Evolutionary conservation across 2,113 vertebrate species (phyloP).

Genomic region (Ictidomys tridecemlineatus): DNA sequence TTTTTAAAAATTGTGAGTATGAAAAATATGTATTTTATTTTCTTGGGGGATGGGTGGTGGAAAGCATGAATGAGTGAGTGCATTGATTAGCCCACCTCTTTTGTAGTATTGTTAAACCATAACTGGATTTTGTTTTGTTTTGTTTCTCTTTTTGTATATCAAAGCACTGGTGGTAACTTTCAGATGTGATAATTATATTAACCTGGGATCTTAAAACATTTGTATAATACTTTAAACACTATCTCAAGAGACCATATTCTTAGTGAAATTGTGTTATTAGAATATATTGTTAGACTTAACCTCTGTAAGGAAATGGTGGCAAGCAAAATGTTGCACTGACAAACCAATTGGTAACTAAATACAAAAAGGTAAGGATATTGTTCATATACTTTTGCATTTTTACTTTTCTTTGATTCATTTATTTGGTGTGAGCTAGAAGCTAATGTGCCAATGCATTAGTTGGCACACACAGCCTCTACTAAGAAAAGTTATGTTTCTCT

Average conservation of each 20-base stretch:
- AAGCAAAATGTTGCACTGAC: neutral
- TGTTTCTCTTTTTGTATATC: neutral
- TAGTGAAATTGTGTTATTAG: constrained; percentile 29
- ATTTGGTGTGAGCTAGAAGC: neutral
- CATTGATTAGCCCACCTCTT: constrained; percentile 42
- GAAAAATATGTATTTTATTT: constrained; percentile 55
- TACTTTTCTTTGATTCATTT: constrained; percentile 36
- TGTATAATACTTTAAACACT: constrained; percentile 21
- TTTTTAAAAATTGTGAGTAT: constrained; percentile 81
- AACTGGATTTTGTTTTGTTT: neutral
- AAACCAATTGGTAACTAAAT: constrained; percentile 28
- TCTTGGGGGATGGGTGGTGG: constrained; percentile 23
- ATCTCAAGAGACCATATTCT: constrained; percentile 31
- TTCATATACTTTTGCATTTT: constrained; percentile 32
- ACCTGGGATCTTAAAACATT: constrained; percentile 18
- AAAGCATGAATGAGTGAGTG: constrained; percentile 19
- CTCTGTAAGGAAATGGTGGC: constrained; percentile 26
- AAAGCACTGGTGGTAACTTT: constrained; percentile 16
- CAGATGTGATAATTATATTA: constrained; percentile 46
- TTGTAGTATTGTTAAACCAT: constrained; percentile 12
- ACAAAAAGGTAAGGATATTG: constrained; percentile 35
- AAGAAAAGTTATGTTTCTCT: constrained; percentile 9
- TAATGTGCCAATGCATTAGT: neutral
- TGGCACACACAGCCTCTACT: neutral
- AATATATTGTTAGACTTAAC: neutral